Base-by-base conservation (phyloP, 1,140 invertebrate genomes). In the Drosophila parabipectinata region DNA sequence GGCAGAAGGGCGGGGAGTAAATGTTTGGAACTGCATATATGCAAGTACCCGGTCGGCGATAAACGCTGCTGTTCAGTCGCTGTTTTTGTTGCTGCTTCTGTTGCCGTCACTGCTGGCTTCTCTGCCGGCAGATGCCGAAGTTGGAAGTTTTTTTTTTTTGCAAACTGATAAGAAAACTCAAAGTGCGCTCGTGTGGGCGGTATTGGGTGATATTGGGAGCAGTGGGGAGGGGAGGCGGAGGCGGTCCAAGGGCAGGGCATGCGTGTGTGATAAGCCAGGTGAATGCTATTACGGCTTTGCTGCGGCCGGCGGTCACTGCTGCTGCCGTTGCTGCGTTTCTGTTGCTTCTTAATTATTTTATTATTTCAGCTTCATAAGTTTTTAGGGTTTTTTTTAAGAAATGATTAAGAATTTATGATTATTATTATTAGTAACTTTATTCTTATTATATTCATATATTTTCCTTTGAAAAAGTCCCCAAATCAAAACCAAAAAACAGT, bases 191-290 rank as follows among this genome's bases (percentile, higher is more conserved):
- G 52, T 47, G 57, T 48, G 57, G 48, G 44, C 12, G 44, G 41
- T 21, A 9, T 14, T 44, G 41, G 7, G 41, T 44, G 39, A 41
- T 41, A n/a, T 41, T 32, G 6, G 6, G 30, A 0, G 10, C 41
- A 45, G 39, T 18, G 18, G 47, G n/a, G 26, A 8, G 30, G 8
- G 45, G 66, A 14, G 45, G 66, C 32, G 61, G 28, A 30, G 50
- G 39, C 28, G 61, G 39, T 24, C 72, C 67, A 74, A 74, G 50
- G 52, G 47, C 54, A 79, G 41, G 71, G 60, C 75, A 64, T 83
- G 79, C 79, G 79, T 83, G 63, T 67, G 54, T 53, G 79, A 84
- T 79, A 84, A 79, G 76, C 39, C 18, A 53, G 57, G 47, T 72
- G 56, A 37, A 24, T 71, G 66, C 47, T 34, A 34, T 34, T 34